phyloP scores from a whole-genome alignment of 2,888 invertebrate genomes.

The Parasteatoda lunata region DNA sequence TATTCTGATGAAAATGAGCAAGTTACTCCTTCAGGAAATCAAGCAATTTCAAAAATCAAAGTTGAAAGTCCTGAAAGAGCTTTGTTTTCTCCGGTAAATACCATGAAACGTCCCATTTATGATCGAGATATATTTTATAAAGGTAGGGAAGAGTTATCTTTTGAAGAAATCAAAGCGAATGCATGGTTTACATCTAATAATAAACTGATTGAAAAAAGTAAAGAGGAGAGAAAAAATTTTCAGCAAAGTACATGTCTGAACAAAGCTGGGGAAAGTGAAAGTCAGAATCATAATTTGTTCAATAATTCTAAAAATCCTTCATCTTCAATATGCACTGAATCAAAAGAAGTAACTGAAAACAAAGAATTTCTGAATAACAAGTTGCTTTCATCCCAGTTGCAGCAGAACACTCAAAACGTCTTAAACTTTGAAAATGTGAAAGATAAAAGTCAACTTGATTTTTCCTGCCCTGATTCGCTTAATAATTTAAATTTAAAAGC shows the following conservation, averaged over 20 bases:
- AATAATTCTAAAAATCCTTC: neutral
- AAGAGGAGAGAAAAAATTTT: neutral
- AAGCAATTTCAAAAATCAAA: neutral
- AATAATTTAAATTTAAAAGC: neutral
- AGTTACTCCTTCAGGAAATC: neutral
- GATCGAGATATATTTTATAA: neutral
- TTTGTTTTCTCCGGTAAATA: neutral
- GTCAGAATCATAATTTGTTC: no score
- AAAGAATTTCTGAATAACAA: neutral
- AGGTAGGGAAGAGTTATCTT: neutral
- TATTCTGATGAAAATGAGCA: neutral
- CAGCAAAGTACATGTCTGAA: neutral
- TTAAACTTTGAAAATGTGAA: neutral
- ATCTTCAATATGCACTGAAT: neutral
- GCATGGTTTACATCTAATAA: neutral
- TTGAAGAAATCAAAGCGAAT: neutral
- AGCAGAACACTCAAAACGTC: neutral
- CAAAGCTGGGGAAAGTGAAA: neutral
- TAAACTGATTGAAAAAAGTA: neutral
- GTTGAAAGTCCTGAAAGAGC: neutral
- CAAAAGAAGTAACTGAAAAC: neutral
- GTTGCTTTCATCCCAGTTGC: neutral
- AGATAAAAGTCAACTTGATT: neutral
- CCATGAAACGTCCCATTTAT: neutral
- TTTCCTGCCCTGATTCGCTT: neutral